These are phyloP conservation scores for Acronicta psi DNA, from an alignment of 2,888 invertebrate genomes.

Conservation along the genomic window DNA sequence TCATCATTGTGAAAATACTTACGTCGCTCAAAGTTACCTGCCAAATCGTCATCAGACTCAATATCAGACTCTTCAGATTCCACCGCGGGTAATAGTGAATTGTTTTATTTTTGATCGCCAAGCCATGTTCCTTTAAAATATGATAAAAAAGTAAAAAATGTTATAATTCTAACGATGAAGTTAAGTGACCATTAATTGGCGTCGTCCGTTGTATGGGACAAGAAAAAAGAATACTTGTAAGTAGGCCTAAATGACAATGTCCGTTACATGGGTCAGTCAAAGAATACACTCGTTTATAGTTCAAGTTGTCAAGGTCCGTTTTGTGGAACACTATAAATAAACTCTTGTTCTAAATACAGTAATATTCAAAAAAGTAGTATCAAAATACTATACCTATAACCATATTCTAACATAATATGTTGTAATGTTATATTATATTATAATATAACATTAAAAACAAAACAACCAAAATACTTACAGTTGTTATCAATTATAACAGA, in stretches of 20 bases:
- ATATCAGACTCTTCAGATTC: conserved; percentile 16
- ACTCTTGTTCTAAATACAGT: conserved; percentile 8
- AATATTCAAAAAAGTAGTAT: conserved; percentile 5
- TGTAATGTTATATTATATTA: no score
- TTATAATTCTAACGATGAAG: conserved; percentile 1
- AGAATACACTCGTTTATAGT: conserved; percentile 6
- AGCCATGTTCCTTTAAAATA: conserved; percentile 8
- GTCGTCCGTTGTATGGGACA: conserved; percentile 9
- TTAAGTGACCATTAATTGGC: conserved; percentile 11
- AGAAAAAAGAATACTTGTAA: neutral
- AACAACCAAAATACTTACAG: conserved; percentile 10
- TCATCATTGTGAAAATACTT: conserved; percentile 10
- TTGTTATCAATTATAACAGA: conserved; percentile 2
- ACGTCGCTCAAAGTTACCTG: conserved; percentile 4
- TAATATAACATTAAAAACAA: conserved; percentile 6
- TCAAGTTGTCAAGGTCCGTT: conserved; percentile 11
- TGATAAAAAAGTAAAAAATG: conserved; percentile 5
- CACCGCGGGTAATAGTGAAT: neutral
- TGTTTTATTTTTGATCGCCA: conserved; percentile 7
- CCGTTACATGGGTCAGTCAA: conserved; percentile 17
- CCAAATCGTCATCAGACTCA: conserved; percentile 17
- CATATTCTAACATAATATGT: conserved; percentile 11
- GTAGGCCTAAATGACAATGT: conserved; percentile 12
- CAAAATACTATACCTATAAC: conserved; percentile 6
- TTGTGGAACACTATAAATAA: conserved; percentile 8